Evolutionary conservation across 2,797 vertebrate genomes (phyloP).

Genomic region (Tapera naevia): DNA sequence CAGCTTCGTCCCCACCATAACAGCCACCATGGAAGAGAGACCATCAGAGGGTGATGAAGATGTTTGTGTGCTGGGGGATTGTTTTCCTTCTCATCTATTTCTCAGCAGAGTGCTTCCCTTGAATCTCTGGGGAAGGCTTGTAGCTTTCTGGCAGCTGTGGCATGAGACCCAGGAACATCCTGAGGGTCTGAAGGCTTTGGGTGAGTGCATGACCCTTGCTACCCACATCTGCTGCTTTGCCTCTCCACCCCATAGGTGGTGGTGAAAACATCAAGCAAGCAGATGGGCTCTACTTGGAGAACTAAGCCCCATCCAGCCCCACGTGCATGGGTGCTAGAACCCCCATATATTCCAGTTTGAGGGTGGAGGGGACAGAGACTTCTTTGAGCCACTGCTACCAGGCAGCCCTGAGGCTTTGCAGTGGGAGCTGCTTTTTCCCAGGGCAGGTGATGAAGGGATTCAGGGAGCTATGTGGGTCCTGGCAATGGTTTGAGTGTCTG

Average conservation of each 20-base stretch:
- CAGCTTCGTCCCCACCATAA: not conserved
- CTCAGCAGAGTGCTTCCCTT: not conserved
- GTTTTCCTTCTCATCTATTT: not conserved
- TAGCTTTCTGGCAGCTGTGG: not conserved
- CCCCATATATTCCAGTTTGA: not conserved
- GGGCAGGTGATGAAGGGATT: accelerated
- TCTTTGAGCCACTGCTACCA: not conserved
- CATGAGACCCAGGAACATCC: not conserved
- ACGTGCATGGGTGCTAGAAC: not conserved
- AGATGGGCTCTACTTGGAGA: not conserved
- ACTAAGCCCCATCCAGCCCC: not conserved
- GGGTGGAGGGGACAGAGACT: not conserved
- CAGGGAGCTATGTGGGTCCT: not conserved
- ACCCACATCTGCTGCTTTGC: not conserved
- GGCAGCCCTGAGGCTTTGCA: not conserved
- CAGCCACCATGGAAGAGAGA: not conserved
- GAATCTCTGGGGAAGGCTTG: not conserved
- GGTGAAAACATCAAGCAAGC: not conserved
- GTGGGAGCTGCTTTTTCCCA: not conserved
- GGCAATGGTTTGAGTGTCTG: not conserved
- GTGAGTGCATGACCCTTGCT: not conserved
- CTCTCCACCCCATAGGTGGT: accelerated
- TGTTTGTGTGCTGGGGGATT: accelerated
- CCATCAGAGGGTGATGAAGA: not conserved
- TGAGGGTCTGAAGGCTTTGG: not conserved